Base-by-base conservation (phyloP, 2,797 vertebrate species). In the Cottoperca gobio region DNA sequence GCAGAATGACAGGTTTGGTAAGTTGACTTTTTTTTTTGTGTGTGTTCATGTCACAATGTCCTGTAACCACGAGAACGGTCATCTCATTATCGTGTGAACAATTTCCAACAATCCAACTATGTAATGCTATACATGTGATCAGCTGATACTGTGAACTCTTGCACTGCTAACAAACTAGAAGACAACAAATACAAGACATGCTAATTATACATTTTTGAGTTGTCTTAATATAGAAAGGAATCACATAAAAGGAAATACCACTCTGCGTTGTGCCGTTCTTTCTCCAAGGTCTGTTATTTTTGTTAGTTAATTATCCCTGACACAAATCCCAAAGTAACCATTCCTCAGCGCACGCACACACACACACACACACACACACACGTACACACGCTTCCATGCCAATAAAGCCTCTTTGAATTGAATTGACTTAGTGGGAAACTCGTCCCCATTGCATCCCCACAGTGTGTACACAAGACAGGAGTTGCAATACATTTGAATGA, bases 1-100 rank as follows among this genome's bases (percentile, higher is more conserved):
- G 73, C 37, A 7, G 53, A 62, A n/a, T 72, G 83, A 76, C 77
- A 72, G 64, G 50, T 79, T 77, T 43, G 76, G 45, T 55, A 31
- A 67, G 31, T 23, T 39, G 39, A 48, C 10, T 58, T 65, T 24
- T 28, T 14, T 28, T 23, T 17, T 37, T 10, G 52, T 66, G 52
- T 40, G 1, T 21, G 12, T 39, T 48, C 28, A 3, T 57, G n/a
- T 77, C 10, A 52, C 21, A 48, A 43, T 54, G 57, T 42, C 50
- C 28, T 37, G 28, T 8, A 23, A 19, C 40, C 1, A 46, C 4
- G 0, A 2, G 65, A 42, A 67, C 13, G 24, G 8, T 49, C 11
- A 21, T 52, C 17, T 37, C 40, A 48, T 5, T 1, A 26, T 59
- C 53, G 28, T 7, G 14, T 55, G 8, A 14, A 33, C 12, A 0